Base-by-base conservation (phyloP, 2,888 invertebrate genomes). In the Hypena proboscidalis region DNA sequence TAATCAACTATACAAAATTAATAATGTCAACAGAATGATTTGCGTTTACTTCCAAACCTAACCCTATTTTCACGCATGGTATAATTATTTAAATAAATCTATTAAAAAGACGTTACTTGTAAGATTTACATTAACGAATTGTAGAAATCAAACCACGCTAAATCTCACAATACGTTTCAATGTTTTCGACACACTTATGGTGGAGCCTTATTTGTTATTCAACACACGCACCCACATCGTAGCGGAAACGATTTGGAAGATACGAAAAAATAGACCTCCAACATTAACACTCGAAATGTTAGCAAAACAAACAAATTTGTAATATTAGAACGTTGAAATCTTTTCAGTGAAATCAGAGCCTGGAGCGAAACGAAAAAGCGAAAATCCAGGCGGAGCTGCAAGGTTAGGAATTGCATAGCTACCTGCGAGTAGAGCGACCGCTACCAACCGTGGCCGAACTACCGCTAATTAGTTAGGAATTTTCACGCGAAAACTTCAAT, bases 401-500 rank as follows among this genome's bases (percentile, higher is more conserved):
- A n/a, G n/a, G n/a, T n/a, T n/a, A n/a, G 32, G 34, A 57, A 54
- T 41, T 58, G 62, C 63, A 58, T 48, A 46, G 42, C 46, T 61
- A 69, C 67, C 68, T 68, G 60, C 58, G 57, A 58, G 41, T 31
- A 45, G 48, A 48, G 26, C 59, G 55, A 59, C 53, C 63, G 37
- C 33, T 17, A 39, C 58, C 49, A 52, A 47, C 58, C 59, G 51
- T 50, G 38, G 54, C 65, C 70, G 54, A 75, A 69, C 73, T 75
- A 72, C 69, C 74, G 55, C 80, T 80, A 80, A 80, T 83, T 81
- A 83, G 79, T 77, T 78, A 69, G 74, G 76, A 72, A 85, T 85
- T 82, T 83, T 80, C 77, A 67, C 73, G 70, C 73, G 72, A 80
- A 83, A 83, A 84, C 82, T 84, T 80, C 80, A 81, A 81, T 84